A percentile compares a stretch with the other conserved stretches of the same genome.
Conservation (phyloP, 1,140 invertebrate species). For the Brachionus sp. region DNA sequence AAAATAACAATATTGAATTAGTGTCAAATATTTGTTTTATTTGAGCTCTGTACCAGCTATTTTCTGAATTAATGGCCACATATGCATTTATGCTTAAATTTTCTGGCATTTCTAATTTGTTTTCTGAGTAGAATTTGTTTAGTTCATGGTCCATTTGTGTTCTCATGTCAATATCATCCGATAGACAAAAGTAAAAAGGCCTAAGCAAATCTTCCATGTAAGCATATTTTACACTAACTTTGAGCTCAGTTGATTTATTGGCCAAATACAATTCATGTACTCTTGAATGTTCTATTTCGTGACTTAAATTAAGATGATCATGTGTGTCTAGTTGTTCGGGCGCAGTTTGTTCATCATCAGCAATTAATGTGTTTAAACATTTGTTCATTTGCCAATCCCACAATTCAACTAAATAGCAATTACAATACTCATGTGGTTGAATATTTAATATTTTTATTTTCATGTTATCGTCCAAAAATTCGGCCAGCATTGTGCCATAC, state of each 20-base stretch:
- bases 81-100: not conserved
- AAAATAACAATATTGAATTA: not conserved
- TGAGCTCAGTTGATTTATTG: conserved; percentile 16
- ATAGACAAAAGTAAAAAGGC: conserved; percentile 32
- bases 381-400: not conserved
- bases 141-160: not conserved
- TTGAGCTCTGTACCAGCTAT: conserved; percentile 3
- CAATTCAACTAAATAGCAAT: not conserved
- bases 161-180: not conserved
- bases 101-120: not conserved
- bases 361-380: not conserved
- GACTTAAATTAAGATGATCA: not conserved
- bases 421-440: not conserved
- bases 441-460: not conserved
- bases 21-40: not conserved
- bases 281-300: not conserved
- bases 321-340: not conserved
- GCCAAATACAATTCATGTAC: not conserved
- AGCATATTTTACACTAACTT: not conserved
- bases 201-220: conserved; percentile 8
- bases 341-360: not conserved
- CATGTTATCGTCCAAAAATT: not conserved
- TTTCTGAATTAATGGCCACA: not conserved
- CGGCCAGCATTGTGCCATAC: not conserved
- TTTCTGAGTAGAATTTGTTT: not conserved